Base-by-base conservation (phyloP, 2,888 invertebrate genomes). In the Pammene aurita region DNA sequence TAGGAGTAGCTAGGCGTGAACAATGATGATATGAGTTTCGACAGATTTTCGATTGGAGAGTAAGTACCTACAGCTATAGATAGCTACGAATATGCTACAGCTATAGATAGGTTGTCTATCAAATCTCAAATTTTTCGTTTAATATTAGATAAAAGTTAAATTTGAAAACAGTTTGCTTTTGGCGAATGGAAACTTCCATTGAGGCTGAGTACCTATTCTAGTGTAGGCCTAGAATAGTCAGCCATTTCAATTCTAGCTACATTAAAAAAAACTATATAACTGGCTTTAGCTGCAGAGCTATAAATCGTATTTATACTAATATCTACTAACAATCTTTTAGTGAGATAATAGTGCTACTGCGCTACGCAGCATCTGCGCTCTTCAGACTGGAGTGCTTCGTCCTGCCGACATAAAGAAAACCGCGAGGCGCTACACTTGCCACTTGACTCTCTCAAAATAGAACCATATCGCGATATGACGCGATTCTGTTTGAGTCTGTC, bases 371-470 rank as follows among this genome's bases (percentile, higher is more conserved):
- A 65, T n/a, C 48, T 11, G 41, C 16, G 16, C 41, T 56, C 38
- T 65, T 56, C 35, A 48, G 46, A 16, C 38, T 57, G 13, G 18
- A 65, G 65, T 57, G 65, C 16, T n/a, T 7, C 34, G 48, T 56
- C n/a, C 56, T 38, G 52, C 34, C 18, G 44, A 42, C 52, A 50
- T 14, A 66, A 66, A 54, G 58, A 16, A 60, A 44, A 35, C 58
- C 52, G 60, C 52, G 35, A 66, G 10, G 48, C 61, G 62, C 52
- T 41, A 42, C 62, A 42, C 64, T 56, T 35, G 44, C 66, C 66
- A 66, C 60, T 66, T 58, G 52, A 66, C 50, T 58, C 18, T 13
- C 50, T 34, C 26, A 14, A 66, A 60, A 66, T 58, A 66, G 42
- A 34, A 48, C 46, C 38, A 38, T 56, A 50, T 61, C 48, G 38